These are phyloP conservation scores for Hyposoter dolosus DNA, from an alignment of 2,888 invertebrate species.

Conservation along the genomic window DNA sequence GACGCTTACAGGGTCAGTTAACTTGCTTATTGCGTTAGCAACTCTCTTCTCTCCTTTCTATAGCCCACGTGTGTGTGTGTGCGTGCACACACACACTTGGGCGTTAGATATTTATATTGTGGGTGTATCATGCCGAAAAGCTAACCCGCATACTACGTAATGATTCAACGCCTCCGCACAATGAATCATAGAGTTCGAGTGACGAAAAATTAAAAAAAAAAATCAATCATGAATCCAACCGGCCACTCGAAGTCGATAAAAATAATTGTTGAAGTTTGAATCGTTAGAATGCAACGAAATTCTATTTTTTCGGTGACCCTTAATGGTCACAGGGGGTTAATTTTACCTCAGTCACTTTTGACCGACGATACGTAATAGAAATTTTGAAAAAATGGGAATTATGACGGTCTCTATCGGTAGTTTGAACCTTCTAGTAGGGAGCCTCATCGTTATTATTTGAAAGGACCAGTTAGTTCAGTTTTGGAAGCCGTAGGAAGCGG, in stretches of 20 bases:
- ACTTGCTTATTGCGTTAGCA: constrained; percentile 49
- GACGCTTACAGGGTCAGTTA: constrained; percentile 60
- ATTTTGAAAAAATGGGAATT: no score
- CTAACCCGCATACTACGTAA: not conserved
- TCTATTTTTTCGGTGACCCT: no score
- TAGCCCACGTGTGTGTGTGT: not conserved
- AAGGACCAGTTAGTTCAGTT: no score
- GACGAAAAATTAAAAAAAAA: not conserved
- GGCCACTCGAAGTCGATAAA: no score
- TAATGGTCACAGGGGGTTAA: no score
- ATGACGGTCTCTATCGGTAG: no score
- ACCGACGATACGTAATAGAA: no score
- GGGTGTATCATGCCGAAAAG: constrained; percentile 1
- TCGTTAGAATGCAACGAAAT: no score
- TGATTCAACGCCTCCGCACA: not conserved
- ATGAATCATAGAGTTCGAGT: not conserved
- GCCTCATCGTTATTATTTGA: no score
- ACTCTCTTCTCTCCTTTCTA: constrained; percentile 35
- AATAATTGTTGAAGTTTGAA: not conserved
- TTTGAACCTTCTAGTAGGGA: no score
- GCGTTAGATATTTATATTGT: not conserved
- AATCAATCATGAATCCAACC: not conserved
- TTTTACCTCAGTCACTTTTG: no score
- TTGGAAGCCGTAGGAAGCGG: no score
- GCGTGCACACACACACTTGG: not conserved